Conservation (phyloP, 2,888 invertebrate genomes). For the Charanyca ferruginea region DNA sequence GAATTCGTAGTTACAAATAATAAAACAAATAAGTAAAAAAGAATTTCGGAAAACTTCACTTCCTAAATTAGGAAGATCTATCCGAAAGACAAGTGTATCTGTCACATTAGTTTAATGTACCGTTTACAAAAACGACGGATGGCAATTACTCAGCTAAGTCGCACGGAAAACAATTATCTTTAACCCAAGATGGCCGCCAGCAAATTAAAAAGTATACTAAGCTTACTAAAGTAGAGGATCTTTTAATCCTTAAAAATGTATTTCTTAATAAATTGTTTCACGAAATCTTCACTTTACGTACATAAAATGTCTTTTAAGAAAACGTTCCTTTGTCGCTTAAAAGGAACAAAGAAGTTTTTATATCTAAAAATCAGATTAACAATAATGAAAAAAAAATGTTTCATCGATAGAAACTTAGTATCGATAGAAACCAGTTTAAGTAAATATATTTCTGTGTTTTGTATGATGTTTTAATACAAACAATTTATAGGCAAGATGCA, state of each 20-base stretch:
- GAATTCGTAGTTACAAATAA: not conserved
- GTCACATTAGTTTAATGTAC: slow-evolving; percentile 46
- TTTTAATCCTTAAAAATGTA: slow-evolving; percentile 28
- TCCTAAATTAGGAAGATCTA: slow-evolving; percentile 27
- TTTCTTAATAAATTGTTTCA: slow-evolving; percentile 11
- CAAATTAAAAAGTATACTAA: slow-evolving; percentile 70
- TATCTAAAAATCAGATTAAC: not conserved
- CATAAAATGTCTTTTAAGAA: not conserved
- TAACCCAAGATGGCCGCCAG: slow-evolving; percentile 59
- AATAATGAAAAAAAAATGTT: not conserved
- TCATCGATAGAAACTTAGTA: not conserved
- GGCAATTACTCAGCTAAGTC: slow-evolving; percentile 73
- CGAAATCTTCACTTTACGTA: not conserved
- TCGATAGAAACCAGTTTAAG: no score
- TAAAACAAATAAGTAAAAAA: not conserved
- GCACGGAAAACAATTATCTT: slow-evolving; percentile 77
- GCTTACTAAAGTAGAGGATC: slow-evolving; percentile 15
- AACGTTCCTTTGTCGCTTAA: not conserved
- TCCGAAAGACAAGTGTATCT: slow-evolving; percentile 29
- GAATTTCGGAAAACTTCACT: slow-evolving; percentile 27
- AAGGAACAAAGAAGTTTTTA: slow-evolving; percentile 2
- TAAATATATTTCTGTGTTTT: not conserved
- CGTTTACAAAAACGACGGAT: slow-evolving; percentile 68
- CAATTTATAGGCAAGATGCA: slow-evolving; percentile 26
- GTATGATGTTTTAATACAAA: not conserved